Conservation (phyloP, 2,888 invertebrate species). For the Bembecia ichneumoniformis region DNA sequence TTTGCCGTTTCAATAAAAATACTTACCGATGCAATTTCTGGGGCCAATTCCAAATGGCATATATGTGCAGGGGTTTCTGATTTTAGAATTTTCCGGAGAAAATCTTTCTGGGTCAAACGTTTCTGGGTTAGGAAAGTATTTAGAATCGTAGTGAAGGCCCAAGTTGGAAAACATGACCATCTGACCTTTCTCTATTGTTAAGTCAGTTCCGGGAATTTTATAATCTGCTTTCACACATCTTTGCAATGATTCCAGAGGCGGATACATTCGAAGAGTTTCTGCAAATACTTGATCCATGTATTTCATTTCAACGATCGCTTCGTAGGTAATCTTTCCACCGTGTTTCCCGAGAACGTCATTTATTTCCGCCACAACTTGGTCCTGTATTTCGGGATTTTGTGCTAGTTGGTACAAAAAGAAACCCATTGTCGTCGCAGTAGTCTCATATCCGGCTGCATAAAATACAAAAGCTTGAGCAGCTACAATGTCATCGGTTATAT, state of each 20-base stretch:
- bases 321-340: constrained; percentile 1
- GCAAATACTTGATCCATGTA: constrained; percentile 6
- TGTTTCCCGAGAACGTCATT: constrained; percentile 3
- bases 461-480: constrained; percentile 7
- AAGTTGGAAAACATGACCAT: constrained; percentile 6
- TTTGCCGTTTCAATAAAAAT: not conserved
- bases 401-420: constrained; percentile 8
- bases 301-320: constrained; percentile 1
- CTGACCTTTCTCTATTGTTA: constrained; percentile 8
- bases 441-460: constrained; percentile 9
- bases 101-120: constrained; percentile 19
- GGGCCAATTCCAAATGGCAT: constrained; percentile 15
- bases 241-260: constrained; percentile 1
- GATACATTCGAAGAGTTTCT: constrained; percentile 3
- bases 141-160: constrained; percentile 13
- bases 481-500: constrained; percentile 5
- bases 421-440: constrained; percentile 6
- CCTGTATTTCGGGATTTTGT: constrained; percentile 6
- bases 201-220: constrained; percentile 11
- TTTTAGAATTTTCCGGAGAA: constrained; percentile 10
- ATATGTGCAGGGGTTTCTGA: constrained; percentile 12
- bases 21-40: constrained; percentile 13
- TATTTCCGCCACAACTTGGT: constrained; percentile 5
- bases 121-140: constrained; percentile 13
- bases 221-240: constrained; percentile 4